Percentiles rank a stretch among this genome's conserved stretches.
Conservation (phyloP, 2,113 vertebrate species). For the Cynopterus brachyotis region DNA sequence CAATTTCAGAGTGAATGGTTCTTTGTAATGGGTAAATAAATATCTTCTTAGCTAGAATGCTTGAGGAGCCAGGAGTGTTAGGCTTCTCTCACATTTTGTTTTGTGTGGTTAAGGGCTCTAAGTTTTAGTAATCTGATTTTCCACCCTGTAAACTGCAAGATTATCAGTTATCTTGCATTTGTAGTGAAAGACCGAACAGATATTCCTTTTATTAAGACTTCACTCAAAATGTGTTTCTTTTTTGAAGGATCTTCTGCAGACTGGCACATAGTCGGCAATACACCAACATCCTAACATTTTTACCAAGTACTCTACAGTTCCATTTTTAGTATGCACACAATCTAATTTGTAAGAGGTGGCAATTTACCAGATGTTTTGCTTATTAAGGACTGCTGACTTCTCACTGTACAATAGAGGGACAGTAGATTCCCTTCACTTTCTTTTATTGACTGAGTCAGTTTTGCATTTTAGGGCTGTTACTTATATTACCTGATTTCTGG, state of each 20-base stretch:
- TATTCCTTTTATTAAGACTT: background rate
- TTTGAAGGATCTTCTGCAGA: background rate
- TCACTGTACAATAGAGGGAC: background rate
- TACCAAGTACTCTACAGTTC: background rate
- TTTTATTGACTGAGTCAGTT: background rate
- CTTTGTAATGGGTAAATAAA: background rate
- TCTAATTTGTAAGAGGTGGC: background rate
- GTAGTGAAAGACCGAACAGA: background rate
- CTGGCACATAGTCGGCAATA: background rate
- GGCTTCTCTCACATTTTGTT: background rate
- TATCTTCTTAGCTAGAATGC: background rate
- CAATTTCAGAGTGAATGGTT: background rate
- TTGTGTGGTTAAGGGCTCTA: background rate
- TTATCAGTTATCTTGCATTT: background rate
- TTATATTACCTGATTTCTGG: background rate
- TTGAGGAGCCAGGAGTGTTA: background rate
- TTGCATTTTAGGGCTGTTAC: background rate
- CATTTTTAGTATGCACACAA: background rate
- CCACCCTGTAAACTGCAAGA: background rate
- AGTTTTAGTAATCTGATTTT: constrained; percentile 5
- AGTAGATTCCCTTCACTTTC: background rate
- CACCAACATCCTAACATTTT: background rate
- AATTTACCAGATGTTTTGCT: background rate
- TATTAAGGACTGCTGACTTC: background rate
- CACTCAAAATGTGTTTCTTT: background rate